phyloP scores from a whole-genome alignment of 2,113 vertebrate genomes.

The Labrus mixtus region DNA sequence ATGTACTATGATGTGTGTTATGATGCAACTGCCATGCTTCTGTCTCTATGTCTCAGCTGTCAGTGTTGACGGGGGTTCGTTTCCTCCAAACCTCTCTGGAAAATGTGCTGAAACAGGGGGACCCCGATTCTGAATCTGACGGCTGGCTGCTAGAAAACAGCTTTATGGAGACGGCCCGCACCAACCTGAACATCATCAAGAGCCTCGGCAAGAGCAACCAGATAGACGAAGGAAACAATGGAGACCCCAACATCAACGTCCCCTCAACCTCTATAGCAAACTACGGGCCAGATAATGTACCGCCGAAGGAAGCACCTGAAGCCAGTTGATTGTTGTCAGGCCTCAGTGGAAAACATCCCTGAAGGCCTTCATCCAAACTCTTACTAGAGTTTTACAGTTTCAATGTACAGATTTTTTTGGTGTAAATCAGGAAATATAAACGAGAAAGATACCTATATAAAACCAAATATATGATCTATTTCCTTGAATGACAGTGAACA shows the following conservation, averaged over 20 bases:
- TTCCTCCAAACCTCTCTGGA: conserved; percentile 92
- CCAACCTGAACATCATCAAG: conserved; percentile 89
- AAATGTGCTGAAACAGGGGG: conserved; percentile 86
- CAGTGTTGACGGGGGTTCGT: conserved; percentile 88
- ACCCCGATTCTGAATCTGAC: conserved; percentile 87
- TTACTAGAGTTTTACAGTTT: background rate
- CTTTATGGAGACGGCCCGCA: conserved; percentile 89
- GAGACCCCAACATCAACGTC: conserved; percentile 86
- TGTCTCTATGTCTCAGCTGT: conserved; percentile 78
- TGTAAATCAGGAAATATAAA: background rate
- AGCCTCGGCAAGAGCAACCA: conserved; percentile 88
- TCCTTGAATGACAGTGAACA: background rate
- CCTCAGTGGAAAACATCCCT: background rate
- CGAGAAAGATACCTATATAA: background rate
- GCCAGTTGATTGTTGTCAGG: conserved; percentile 63
- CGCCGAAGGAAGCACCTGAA: conserved; percentile 72
- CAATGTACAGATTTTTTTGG: background rate
- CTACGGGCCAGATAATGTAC: conserved; percentile 84
- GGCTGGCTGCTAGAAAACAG: conserved; percentile 90
- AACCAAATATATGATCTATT: no score
- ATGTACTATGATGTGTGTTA: background rate
- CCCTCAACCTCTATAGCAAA: conserved; percentile 82
- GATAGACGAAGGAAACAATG: conserved; percentile 81
- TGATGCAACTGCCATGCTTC: background rate
- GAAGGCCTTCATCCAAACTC: background rate